These are phyloP conservation scores for Scarus forsteni DNA, from an alignment of 2,797 vertebrate species.

Conservation along the genomic window DNA sequence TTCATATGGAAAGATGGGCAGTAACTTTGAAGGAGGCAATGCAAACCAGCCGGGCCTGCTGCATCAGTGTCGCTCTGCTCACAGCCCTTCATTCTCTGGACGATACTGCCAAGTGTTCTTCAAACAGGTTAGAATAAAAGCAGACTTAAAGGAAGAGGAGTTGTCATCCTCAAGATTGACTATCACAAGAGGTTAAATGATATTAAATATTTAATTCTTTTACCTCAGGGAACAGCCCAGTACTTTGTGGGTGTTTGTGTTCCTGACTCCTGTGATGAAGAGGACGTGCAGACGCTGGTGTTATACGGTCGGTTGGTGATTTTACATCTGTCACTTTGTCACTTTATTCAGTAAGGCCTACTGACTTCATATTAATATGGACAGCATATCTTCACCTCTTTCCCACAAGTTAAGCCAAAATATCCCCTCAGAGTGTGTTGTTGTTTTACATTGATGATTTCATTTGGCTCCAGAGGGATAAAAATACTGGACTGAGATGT, in stretches of 20 bases:
- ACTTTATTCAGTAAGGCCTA: neutral
- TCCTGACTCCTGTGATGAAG: conserved; percentile 81
- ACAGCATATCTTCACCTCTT: too few relatives aligned
- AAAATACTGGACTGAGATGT: too few relatives aligned
- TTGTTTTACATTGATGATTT: too few relatives aligned
- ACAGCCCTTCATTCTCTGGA: conserved; percentile 79
- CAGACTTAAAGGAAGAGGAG: neutral
- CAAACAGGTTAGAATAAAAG: conserved; percentile 80
- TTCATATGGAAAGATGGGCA: conserved; percentile 87
- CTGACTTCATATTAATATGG: too few relatives aligned
- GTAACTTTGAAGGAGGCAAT: conserved; percentile 85
- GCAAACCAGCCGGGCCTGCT: conserved; percentile 84
- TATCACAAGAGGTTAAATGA: neutral
- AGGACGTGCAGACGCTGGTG: conserved; percentile 77
- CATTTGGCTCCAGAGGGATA: too few relatives aligned
- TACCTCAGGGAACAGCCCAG: conserved; percentile 67
- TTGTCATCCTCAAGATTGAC: neutral
- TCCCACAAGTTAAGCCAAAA: too few relatives aligned
- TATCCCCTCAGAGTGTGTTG: too few relatives aligned
- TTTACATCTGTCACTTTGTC: neutral
- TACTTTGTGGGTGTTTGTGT: conserved; percentile 86
- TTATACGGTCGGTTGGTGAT: conserved; percentile 67
- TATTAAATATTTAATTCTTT: conserved; percentile 12
- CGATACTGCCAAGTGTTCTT: conserved; percentile 89
- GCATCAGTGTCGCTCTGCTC: conserved; percentile 83